phyloP scores from a whole-genome alignment of 2,797 vertebrate species.

The Diplodus sargus region DNA sequence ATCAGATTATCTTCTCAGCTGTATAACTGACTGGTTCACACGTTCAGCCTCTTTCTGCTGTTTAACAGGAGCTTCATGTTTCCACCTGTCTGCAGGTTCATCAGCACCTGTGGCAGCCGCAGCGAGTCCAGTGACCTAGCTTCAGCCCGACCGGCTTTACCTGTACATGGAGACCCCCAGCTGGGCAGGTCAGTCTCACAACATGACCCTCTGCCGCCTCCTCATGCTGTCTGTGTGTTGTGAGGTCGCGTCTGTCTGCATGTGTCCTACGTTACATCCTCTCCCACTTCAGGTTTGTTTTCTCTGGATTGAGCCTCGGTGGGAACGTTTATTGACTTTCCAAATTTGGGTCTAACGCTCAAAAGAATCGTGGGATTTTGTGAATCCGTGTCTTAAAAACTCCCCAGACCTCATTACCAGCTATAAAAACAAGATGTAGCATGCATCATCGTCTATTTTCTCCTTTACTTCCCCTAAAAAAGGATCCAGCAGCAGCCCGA shows the following conservation, averaged over 20 bases:
- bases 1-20: neutral
- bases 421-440: neutral
- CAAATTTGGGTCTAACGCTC: neutral
- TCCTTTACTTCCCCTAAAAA: neutral
- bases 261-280: too few species aligned
- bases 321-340: neutral
- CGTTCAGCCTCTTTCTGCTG: neutral
- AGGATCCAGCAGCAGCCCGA: neutral
- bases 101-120: conserved; percentile 72
- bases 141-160: conserved; percentile 75
- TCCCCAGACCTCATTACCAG: neutral
- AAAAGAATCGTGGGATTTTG: neutral
- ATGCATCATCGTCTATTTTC: neutral
- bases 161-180: conserved; percentile 88
- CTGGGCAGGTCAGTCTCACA: conserved; percentile 83
- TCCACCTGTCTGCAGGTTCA: conserved; percentile 50
- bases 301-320: neutral
- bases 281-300: neutral
- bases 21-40: neutral
- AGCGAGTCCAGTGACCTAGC: conserved; percentile 75
- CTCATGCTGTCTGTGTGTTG: neutral
- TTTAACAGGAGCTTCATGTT: conserved; percentile 1
- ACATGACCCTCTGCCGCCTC: too few species aligned
- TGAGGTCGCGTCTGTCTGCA: neutral
- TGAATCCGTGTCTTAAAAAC: neutral